phyloP scores from a whole-genome alignment of 2,113 vertebrate genomes.

The Vidua chalybeata region DNA sequence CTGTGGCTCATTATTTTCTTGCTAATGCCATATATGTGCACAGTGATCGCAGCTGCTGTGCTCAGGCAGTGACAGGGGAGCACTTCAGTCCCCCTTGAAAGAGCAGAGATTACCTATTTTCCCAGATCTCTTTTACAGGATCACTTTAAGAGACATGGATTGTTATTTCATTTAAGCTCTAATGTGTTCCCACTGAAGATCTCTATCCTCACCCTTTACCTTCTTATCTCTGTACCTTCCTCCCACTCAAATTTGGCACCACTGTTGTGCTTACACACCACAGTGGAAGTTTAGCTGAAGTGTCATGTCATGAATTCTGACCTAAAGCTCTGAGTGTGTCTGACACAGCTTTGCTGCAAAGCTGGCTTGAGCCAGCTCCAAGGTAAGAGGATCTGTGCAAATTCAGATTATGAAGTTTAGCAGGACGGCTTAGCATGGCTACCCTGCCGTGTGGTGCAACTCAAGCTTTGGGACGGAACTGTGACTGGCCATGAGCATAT shows the following conservation, averaged over 20 bases:
- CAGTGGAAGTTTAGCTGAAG: not conserved
- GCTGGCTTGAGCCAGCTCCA: not conserved
- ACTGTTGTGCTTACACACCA: not conserved
- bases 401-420: not conserved
- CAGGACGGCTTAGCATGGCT: not conserved
- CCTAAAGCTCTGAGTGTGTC: not conserved
- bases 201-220: not conserved
- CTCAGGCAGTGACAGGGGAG: fast-evolving
- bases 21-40: not conserved
- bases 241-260: not conserved
- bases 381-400: constrained; percentile 4
- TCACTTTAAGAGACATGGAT: not conserved
- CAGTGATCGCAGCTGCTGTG: not conserved
- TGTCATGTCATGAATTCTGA: not conserved
- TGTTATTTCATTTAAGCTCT: not conserved
- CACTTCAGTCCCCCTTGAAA: not conserved
- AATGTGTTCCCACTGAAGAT: not conserved
- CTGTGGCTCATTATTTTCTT: not conserved
- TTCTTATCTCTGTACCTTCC: not conserved
- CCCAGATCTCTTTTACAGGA: not conserved
- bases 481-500: not conserved
- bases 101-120: not conserved
- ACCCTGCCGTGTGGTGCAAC: fast-evolving
- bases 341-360: not conserved
- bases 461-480: not conserved